Evolutionary conservation across 2,797 vertebrate species (phyloP).

Genomic region (Eulemur rubriventer): DNA sequence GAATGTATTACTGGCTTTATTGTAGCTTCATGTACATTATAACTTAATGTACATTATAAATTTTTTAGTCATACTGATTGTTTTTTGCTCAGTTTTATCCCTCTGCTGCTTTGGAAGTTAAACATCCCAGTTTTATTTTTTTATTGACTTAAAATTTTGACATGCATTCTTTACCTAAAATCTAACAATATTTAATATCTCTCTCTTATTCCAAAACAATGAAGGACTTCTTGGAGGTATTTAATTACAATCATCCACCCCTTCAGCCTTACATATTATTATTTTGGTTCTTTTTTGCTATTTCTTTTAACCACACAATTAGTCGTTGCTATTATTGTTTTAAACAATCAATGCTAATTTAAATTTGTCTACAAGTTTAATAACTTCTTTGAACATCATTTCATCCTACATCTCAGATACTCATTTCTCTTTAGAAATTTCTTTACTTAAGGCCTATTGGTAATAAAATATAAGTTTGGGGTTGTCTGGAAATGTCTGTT

Average conservation of each 20-base stretch:
- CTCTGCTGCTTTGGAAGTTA: not conserved
- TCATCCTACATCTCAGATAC: not conserved
- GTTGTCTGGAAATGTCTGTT: not conserved
- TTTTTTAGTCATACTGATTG: not conserved
- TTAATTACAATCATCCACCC: not conserved
- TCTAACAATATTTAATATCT: not conserved
- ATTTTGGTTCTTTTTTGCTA: not conserved
- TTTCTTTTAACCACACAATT: not conserved
- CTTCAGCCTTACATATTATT: not conserved
- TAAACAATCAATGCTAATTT: not conserved
- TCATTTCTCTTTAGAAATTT: not conserved
- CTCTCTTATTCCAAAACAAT: not conserved
- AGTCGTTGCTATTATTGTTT: not conserved
- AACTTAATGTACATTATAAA: not conserved
- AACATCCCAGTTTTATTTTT: not conserved
- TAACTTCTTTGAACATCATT: not conserved
- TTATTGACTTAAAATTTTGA: not conserved
- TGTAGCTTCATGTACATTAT: not conserved
- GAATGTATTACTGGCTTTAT: not conserved
- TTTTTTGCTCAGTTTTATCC: not conserved
- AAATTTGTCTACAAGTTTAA: not conserved
- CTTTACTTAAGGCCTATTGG: not conserved
- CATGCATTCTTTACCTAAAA: not conserved
- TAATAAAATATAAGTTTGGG: not conserved
- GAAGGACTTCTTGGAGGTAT: not conserved